These are phyloP conservation scores for Disparrhopalites patrizii DNA, from an alignment of 2,888 invertebrate genomes.

Conservation along the genomic window DNA sequence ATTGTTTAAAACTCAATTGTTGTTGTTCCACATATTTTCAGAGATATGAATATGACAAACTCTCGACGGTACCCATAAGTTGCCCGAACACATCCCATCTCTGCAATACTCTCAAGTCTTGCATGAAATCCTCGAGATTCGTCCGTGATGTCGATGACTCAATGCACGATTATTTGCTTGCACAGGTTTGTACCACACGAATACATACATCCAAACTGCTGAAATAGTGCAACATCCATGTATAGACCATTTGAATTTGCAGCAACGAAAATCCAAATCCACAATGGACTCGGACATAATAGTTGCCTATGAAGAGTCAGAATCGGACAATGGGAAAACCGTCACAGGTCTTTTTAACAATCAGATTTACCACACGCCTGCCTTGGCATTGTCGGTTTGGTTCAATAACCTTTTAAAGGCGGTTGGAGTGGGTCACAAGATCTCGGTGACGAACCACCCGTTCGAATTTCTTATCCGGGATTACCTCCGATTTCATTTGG, in stretches of 20 bases:
- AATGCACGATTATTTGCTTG: not conserved
- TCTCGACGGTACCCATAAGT: not conserved
- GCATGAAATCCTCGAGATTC: not conserved
- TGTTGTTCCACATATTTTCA: not conserved
- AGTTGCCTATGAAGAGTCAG: not conserved
- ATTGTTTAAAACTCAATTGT: no score
- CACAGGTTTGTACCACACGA: not conserved
- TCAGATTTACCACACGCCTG: constrained; percentile 70
- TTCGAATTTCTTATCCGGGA: constrained; percentile 61
- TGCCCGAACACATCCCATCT: not conserved
- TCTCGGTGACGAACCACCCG: constrained; percentile 62
- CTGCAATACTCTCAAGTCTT: not conserved
- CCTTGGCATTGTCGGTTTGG: constrained; percentile 62
- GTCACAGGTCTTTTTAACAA: constrained; percentile 65
- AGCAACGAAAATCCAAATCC: not conserved
- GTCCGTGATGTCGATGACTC: not conserved
- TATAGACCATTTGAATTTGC: no score
- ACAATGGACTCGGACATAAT: not conserved
- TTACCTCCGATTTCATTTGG: constrained; percentile 51
- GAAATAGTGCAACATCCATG: no score
- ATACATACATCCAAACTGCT: no score
- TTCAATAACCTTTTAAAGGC: constrained; percentile 61
- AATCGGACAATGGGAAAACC: not conserved
- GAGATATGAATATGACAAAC: not conserved
- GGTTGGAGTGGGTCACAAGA: constrained; percentile 50